Percentiles rank a stretch among this genome's conserved stretches.
Evolutionary conservation across 1,140 invertebrate species (phyloP).

Genomic region (Caenorhabditis tropicalis): DNA sequence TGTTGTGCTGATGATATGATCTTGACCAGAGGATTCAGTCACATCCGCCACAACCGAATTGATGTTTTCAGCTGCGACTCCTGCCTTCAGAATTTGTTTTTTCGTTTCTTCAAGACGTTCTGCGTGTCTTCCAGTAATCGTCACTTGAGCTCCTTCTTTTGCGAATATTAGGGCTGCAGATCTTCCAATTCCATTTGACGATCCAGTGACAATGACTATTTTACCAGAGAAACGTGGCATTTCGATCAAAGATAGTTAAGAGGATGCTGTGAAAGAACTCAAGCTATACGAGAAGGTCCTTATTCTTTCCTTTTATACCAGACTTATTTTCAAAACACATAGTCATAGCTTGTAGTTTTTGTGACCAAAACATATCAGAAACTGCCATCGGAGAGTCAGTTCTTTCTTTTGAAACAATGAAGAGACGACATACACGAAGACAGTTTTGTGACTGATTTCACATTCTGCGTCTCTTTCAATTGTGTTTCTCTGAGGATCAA

Average conservation of each 20-base stretch:
- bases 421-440: background rate
- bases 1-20: constrained; percentile 57
- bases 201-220: background rate
- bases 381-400: background rate
- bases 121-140: constrained; percentile 1
- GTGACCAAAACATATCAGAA: background rate
- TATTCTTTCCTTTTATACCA: background rate
- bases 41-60: constrained; percentile 55
- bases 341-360: background rate
- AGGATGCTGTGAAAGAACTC: background rate
- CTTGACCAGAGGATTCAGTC: constrained; percentile 48
- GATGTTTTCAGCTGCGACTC: background rate
- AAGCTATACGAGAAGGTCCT: background rate
- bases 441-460: background rate
- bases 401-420: background rate
- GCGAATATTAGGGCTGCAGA: background rate
- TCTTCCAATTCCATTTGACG: background rate
- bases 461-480: background rate
- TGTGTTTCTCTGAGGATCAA: background rate
- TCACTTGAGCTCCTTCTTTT: background rate
- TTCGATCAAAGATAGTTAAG: background rate
- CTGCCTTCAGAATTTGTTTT: background rate
- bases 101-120: constrained; percentile 7
- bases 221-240: background rate
- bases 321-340: background rate